Base-by-base conservation (phyloP, 2,113 vertebrate genomes). In the Suricata suricatta region DNA sequence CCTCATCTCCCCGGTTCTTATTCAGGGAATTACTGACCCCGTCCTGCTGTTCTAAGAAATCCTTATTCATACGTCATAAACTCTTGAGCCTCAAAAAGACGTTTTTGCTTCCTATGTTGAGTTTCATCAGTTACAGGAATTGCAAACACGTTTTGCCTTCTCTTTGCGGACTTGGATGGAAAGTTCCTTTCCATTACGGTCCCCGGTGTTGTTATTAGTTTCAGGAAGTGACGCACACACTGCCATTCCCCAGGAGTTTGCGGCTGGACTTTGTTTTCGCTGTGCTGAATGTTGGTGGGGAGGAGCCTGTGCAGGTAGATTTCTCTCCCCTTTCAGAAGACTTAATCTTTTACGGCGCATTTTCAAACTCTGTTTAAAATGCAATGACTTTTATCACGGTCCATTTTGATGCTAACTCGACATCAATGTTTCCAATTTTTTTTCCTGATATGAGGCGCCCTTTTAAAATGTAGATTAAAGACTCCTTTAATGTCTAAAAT, bases 11-110 rank as follows among this genome's bases (percentile, higher is more conserved):
- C 7, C 19, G 8, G 21, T n/a, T 50, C 23, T 7, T 21, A 41
- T 23, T 17, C 38, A 3, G 16, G 3, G 2, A 3, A 3, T 0
- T 19, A 5, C 10, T 3, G 13, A 3, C 50, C 21, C 2, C 0
- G 3, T 0, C 4, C 1, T 27, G 7, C 27, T 19, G 10, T 5
- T 16, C 35, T 9, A 0, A 11, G 31, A 44, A 33, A 38, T 2
- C 7, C 38, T 87, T 1, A 0, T 15, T 33, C 17, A 0, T 23
- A 6, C 7, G 64, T 82, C 87, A 23, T 11, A 38, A 52, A 44
- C 29, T 35, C 21, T 17, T n/a, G 15, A 35, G 27, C 5, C 3
- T n/a, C 15, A 6, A 50, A 77, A 88, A 29, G 2, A 3, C 23
- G 2, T 64, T 33, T 23, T 35, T 35, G 27, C 19, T 88, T 52